A percentile compares a stretch with the other conserved stretches of the same genome.
Conservation (phyloP, 1,140 invertebrate species). For the Diorhabda sublineata region DNA sequence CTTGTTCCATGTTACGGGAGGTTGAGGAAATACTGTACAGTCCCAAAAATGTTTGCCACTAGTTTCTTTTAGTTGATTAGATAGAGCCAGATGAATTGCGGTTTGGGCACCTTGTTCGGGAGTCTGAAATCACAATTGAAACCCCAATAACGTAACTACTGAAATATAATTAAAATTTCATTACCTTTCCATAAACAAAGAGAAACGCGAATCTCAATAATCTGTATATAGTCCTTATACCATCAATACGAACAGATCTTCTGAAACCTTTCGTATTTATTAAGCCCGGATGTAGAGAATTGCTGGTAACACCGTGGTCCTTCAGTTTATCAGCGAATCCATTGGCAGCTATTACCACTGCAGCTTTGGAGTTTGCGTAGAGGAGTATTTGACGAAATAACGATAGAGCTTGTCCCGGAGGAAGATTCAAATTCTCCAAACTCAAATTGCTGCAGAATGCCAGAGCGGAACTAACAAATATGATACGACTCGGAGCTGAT, state of each 20-base stretch:
- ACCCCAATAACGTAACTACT: not conserved
- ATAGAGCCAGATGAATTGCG: slow-evolving; percentile 57
- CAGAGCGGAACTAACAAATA: slow-evolving; percentile 40
- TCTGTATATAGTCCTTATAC: slow-evolving; percentile 27
- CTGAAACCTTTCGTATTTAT: slow-evolving; percentile 48
- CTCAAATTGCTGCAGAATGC: slow-evolving; percentile 35
- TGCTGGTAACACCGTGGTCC: slow-evolving; percentile 47
- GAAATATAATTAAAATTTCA: not conserved
- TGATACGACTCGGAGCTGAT: slow-evolving; percentile 40
- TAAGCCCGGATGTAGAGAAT: slow-evolving; percentile 54
- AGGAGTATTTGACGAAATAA: slow-evolving; percentile 30
- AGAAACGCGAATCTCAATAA: slow-evolving; percentile 26
- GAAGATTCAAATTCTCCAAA: slow-evolving; percentile 36
- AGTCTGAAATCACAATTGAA: slow-evolving; percentile 48
- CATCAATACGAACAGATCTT: slow-evolving; percentile 29
- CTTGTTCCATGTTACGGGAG: slow-evolving; percentile 36
- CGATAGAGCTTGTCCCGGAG: slow-evolving; percentile 27
- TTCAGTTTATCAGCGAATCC: slow-evolving; percentile 40
- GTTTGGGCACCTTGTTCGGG: slow-evolving; percentile 64
- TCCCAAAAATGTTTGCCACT: slow-evolving; percentile 66
- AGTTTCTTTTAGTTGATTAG: slow-evolving; percentile 54
- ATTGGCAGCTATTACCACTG: slow-evolving; percentile 40
- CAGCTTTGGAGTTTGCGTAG: slow-evolving; percentile 42
- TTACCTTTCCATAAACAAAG: slow-evolving; percentile 34
- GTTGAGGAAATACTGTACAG: slow-evolving; percentile 46